Evolutionary conservation across 2,797 vertebrate species (phyloP).

Genomic region (Anisognathus igniventris): DNA sequence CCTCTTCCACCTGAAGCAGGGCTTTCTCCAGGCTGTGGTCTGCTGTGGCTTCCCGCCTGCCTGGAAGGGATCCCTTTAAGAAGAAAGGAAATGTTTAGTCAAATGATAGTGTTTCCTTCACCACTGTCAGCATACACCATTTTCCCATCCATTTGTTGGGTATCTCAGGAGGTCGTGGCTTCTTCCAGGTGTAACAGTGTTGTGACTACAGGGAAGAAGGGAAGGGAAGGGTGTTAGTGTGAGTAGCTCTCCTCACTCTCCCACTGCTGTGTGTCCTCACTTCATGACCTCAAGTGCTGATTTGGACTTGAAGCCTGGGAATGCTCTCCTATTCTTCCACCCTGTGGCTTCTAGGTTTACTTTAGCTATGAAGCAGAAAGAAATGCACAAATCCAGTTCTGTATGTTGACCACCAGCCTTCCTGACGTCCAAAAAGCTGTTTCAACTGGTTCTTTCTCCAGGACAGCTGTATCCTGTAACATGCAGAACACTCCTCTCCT

Average conservation of each 20-base stretch:
- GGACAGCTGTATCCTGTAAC: not conserved
- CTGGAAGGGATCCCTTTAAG: constrained; percentile 55
- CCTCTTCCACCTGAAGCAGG: constrained; percentile 86
- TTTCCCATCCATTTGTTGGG: not conserved
- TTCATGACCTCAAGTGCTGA: not conserved
- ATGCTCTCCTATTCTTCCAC: not conserved
- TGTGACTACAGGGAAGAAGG: not conserved
- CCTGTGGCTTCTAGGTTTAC: not conserved
- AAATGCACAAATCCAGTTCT: not conserved
- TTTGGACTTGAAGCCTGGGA: not conserved
- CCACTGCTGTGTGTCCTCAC: not conserved
- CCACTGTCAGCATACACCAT: not conserved
- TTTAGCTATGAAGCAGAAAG: not conserved
- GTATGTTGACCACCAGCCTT: not conserved
- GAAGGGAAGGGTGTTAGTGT: not conserved
- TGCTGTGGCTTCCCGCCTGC: constrained; percentile 70
- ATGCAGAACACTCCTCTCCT: not conserved
- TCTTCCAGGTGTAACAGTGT: not conserved
- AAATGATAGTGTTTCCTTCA: not conserved
- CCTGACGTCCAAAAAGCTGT: not conserved
- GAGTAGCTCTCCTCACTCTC: not conserved
- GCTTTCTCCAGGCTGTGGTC: constrained; percentile 83
- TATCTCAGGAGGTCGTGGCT: not conserved
- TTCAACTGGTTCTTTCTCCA: not conserved
- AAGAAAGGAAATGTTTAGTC: not conserved